These are phyloP conservation scores for Leptestheria dahalacensis DNA, from an alignment of 1,140 invertebrate species.

Conservation along the genomic window DNA sequence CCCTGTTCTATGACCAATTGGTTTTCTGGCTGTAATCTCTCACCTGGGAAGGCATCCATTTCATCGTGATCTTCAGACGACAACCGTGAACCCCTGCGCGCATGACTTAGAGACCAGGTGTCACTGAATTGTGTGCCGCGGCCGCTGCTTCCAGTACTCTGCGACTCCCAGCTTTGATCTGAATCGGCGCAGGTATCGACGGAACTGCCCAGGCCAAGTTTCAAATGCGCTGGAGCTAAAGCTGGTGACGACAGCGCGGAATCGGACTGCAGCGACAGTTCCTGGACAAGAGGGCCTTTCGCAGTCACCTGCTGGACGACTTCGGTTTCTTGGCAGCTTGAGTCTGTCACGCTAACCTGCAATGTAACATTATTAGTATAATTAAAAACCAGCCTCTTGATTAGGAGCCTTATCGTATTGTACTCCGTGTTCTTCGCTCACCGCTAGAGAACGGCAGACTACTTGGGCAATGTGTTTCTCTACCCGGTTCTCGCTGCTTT, in stretches of 20 bases:
- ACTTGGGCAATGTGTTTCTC: too few relatives aligned
- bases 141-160: constrained; percentile 5
- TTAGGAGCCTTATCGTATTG: too few relatives aligned
- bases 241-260: neutral
- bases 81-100: neutral
- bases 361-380: neutral
- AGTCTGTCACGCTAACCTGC: neutral
- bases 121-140: constrained; percentile 5
- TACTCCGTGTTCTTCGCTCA: too few relatives aligned
- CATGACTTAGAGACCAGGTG: neutral
- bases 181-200: constrained; percentile 3
- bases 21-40: too few relatives aligned
- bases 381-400: too few relatives aligned
- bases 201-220: neutral
- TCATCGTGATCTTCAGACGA: neutral
- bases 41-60: neutral
- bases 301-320: neutral
- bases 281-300: neutral
- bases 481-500: too few relatives aligned
- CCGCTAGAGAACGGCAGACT: too few relatives aligned
- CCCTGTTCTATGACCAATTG: too few relatives aligned
- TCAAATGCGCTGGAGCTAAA: neutral
- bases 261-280: neutral
- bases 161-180: constrained; percentile 11
- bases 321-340: too few relatives aligned